Conservation (phyloP, 2,113 vertebrate species). For the Poecilia latipinna region DNA sequence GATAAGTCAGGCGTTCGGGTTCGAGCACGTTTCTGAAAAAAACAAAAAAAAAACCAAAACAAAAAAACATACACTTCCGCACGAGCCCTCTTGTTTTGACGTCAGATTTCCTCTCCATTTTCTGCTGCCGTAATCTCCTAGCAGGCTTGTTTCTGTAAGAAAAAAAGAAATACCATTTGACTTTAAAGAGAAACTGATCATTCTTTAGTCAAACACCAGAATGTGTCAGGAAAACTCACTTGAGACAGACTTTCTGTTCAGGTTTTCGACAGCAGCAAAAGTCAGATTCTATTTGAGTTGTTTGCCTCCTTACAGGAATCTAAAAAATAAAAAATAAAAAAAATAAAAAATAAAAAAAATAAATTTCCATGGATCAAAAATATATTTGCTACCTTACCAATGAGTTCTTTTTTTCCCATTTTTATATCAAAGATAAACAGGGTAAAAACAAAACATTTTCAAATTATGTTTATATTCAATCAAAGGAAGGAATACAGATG, state of each 20-base stretch:
- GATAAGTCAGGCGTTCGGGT: conserved; percentile 4
- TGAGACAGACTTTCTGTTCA: conserved; percentile 48
- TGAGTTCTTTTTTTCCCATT: no score
- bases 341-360: conserved; percentile 10
- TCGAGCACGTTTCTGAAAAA: fast-evolving
- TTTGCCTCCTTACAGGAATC: conserved; percentile 74
- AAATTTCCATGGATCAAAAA: not conserved
- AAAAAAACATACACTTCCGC: conserved; percentile 71
- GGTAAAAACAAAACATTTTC: no score
- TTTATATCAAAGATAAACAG: no score
- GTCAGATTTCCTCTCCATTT: conserved; percentile 35
- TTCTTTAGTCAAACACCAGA: not conserved
- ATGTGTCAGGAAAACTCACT: conserved; percentile 50
- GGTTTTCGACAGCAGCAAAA: conserved; percentile 64
- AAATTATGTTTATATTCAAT: no score
- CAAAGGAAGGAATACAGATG: no score
- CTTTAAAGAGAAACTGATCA: not conserved
- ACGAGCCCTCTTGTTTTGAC: conserved; percentile 69
- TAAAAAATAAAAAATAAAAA: conserved; percentile 38
- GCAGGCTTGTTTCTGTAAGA: conserved; percentile 44
- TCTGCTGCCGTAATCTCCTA: conserved; percentile 42
- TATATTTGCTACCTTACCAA: no score
- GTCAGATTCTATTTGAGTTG: conserved; percentile 42
- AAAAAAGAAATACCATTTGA: not conserved
- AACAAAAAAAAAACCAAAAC: conserved; percentile 3